A percentile compares a stretch with the other conserved stretches of the same genome.
Conservation (phyloP, 2,113 vertebrate genomes). For the Lipotes vexillifer region DNA sequence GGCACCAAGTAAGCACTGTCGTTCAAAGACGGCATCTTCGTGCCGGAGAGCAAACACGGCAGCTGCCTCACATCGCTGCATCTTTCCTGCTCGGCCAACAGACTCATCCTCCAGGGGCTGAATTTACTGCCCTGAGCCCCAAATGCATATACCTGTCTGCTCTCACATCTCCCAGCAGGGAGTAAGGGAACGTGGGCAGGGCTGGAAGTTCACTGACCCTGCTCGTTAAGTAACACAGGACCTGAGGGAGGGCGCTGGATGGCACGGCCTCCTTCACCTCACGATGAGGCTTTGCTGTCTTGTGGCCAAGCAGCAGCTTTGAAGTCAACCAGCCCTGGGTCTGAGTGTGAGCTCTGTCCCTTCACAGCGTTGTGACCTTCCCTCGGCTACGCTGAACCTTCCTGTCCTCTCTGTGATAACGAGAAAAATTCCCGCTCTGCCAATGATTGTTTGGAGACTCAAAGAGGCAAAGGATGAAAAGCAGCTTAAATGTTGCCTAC, state of each 20-base stretch:
- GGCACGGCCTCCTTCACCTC: fast-evolving
- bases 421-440: background rate
- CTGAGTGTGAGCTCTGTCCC: background rate
- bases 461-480: background rate
- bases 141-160: fast-evolving
- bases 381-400: background rate
- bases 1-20: background rate
- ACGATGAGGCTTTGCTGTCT: too few relatives aligned
- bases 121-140: too few relatives aligned
- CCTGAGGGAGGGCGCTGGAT: fast-evolving
- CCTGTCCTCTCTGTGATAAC: background rate
- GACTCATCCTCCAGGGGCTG: fast-evolving
- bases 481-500: too few relatives aligned
- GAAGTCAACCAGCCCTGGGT: background rate
- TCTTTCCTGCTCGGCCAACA: background rate
- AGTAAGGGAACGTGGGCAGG: background rate
- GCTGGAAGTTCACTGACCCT: background rate
- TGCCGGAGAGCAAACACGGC: fast-evolving
- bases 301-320: background rate
- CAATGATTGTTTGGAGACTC: background rate
- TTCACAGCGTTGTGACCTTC: fast-evolving
- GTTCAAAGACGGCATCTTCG: background rate
- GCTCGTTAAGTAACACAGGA: background rate
- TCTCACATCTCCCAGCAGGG: background rate
- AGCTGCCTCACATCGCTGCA: fast-evolving